These are phyloP conservation scores for Lepeophtheirus salmonis DNA, from an alignment of 1,140 invertebrate genomes.

Conservation along the genomic window DNA sequence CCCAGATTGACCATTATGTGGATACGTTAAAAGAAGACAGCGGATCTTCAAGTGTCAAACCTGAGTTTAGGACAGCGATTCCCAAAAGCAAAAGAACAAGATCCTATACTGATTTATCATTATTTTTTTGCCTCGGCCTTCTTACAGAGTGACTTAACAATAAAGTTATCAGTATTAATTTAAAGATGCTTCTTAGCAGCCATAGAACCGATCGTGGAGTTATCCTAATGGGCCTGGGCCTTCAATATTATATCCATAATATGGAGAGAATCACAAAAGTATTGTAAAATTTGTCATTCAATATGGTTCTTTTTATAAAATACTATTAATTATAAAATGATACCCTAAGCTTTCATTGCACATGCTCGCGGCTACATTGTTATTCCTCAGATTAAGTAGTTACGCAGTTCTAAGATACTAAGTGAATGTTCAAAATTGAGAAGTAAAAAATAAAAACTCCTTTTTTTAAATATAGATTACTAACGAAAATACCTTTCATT, in stretches of 20 bases:
- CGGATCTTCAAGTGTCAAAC: conserved; percentile 70
- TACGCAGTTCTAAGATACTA: too few species aligned
- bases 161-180: conserved; percentile 91
- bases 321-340: too few species aligned
- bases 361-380: too few species aligned
- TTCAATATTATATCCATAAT: conserved; percentile 99
- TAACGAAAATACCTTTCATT: too few species aligned
- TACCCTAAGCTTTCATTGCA: too few species aligned
- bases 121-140: conserved; percentile 87
- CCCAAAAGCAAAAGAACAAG: conserved; percentile 76
- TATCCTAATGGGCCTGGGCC: conserved; percentile 80
- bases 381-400: too few species aligned
- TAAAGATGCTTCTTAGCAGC: conserved; percentile 89
- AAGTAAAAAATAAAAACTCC: too few species aligned
- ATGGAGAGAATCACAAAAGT: too few species aligned
- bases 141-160: conserved; percentile 68
- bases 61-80: conserved; percentile 71
- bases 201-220: conserved; percentile 97
- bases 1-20: conserved; percentile 87
- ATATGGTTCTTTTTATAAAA: too few species aligned
- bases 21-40: conserved; percentile 34
- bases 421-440: too few species aligned
- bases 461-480: too few species aligned
- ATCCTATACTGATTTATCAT: conserved; percentile 91
- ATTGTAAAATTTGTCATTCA: too few species aligned